phyloP scores from a whole-genome alignment of 2,888 invertebrate genomes.

The Platycheirus albimanus region DNA sequence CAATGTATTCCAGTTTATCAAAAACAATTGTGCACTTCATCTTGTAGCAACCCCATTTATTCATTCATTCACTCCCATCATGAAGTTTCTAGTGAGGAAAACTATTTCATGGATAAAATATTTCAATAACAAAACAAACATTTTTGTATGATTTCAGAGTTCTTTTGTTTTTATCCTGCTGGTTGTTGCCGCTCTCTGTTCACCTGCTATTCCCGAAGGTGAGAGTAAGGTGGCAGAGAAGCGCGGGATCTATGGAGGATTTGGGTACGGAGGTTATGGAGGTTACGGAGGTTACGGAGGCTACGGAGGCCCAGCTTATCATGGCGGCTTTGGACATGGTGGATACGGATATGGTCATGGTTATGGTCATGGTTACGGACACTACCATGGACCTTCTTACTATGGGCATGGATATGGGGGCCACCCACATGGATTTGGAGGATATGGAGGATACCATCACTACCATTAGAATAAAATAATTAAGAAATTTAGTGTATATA shows the following conservation, averaged over 20 bases:
- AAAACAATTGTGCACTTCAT: slow-evolving; percentile 60
- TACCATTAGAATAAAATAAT: slow-evolving; percentile 28
- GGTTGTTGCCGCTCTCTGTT: slow-evolving; percentile 39
- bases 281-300: too few species aligned
- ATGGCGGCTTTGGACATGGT: slow-evolving; percentile 11
- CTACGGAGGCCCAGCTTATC: not conserved
- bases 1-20: slow-evolving; percentile 46
- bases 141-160: slow-evolving; percentile 39
- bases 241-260: slow-evolving; percentile 71
- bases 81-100: slow-evolving; percentile 65
- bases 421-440: slow-evolving; percentile 42
- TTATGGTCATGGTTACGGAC: slow-evolving; percentile 39
- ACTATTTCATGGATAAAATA: not conserved
- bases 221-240: slow-evolving; percentile 68
- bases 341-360: slow-evolving; percentile 38
- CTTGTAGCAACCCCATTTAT: slow-evolving; percentile 6
- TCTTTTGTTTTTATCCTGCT: slow-evolving; percentile 45
- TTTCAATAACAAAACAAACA: not conserved
- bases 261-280: slow-evolving; percentile 63
- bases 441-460: slow-evolving; percentile 26
- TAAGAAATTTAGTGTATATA: slow-evolving; percentile 12
- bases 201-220: slow-evolving; percentile 27
- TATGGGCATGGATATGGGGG: slow-evolving; percentile 60
- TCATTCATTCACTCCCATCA: slow-evolving; percentile 32
- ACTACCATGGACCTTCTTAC: slow-evolving; percentile 31